phyloP scores from a whole-genome alignment of 1,140 invertebrate species.

The Pollicipes pollicipes region DNA sequence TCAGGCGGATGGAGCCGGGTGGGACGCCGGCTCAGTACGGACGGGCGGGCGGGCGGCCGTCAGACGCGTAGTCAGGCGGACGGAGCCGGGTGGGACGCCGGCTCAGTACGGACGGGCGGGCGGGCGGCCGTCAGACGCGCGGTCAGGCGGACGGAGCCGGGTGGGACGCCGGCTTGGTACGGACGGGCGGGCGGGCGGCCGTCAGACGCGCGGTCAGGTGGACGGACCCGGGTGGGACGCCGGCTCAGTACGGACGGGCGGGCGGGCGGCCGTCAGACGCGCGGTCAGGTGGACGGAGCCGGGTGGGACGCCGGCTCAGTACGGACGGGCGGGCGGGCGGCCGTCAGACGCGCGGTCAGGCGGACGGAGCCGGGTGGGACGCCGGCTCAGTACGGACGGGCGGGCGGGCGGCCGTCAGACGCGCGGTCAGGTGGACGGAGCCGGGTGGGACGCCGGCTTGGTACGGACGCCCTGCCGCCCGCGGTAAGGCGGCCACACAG shows the following conservation, averaged over 20 bases:
- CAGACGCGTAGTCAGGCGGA: slow-evolving; percentile 77
- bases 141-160: slow-evolving; percentile 76
- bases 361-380: slow-evolving; percentile 76
- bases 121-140: slow-evolving; percentile 76
- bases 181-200: no score
- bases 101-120: slow-evolving; percentile 67
- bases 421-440: slow-evolving; percentile 64
- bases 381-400: slow-evolving; percentile 87
- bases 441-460: slow-evolving; percentile 59
- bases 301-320: no score
- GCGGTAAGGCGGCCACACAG: neutral
- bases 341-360: slow-evolving; percentile 69
- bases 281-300: no score
- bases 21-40: no score
- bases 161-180: no score
- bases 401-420: slow-evolving; percentile 72
- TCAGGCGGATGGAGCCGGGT: slow-evolving; percentile 70
- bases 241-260: no score
- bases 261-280: no score
- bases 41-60: no score
- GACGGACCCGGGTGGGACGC: no score
- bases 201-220: no score
- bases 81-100: slow-evolving; percentile 80
- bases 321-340: slow-evolving; percentile 68
- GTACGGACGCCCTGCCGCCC: slow-evolving; percentile 47